phyloP scores from a whole-genome alignment of 2,113 vertebrate species.

The Haplochromis burtoni region DNA sequence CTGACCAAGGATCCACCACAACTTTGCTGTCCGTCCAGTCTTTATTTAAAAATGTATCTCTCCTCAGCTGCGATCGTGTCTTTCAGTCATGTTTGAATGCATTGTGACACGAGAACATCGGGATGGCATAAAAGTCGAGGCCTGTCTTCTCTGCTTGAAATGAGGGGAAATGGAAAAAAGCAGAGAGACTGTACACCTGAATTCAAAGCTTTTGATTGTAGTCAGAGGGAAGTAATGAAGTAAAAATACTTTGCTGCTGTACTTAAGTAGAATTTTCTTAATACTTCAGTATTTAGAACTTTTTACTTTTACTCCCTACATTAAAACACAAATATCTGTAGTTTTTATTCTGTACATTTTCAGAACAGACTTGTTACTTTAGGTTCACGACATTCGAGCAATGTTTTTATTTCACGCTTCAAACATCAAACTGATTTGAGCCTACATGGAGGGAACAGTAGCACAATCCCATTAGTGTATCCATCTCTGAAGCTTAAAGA shows the following conservation, averaged over 20 bases:
- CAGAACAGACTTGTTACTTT: background rate
- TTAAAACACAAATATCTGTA: background rate
- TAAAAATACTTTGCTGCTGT: background rate
- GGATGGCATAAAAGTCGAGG: background rate
- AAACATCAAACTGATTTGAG: background rate
- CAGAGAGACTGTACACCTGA: background rate
- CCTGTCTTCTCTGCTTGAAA: background rate
- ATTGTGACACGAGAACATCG: background rate
- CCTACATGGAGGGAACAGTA: background rate
- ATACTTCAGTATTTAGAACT: background rate
- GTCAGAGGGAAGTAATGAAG: background rate
- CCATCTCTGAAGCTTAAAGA: background rate
- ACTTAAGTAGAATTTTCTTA: background rate
- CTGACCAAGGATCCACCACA: background rate
- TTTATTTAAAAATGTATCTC: background rate
- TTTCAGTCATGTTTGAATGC: background rate
- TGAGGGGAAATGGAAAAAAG: background rate
- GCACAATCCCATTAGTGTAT: background rate
- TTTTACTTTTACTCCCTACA: background rate
- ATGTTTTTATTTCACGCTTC: background rate
- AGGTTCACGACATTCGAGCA: background rate
- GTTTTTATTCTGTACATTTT: background rate
- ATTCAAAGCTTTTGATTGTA: background rate
- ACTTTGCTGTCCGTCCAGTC: background rate
- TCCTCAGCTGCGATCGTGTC: background rate